Evolutionary conservation across 2,888 invertebrate genomes (phyloP).

Genomic region (Hyalella azteca): DNA sequence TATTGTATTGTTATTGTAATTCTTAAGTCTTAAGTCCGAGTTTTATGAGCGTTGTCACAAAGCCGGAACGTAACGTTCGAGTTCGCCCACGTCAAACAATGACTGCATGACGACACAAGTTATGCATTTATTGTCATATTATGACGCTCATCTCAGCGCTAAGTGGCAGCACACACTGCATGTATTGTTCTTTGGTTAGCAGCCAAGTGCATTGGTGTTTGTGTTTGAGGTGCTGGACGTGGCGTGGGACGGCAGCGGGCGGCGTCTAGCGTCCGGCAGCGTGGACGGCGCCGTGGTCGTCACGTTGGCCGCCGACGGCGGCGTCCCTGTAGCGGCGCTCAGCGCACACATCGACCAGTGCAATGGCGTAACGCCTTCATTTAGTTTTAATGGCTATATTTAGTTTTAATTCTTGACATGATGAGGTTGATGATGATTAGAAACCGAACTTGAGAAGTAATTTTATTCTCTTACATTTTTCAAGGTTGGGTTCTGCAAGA

Average conservation of each 20-base stretch:
- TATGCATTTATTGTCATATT: neutral
- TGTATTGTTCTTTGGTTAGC: neutral
- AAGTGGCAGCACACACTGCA: neutral
- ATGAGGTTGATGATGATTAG: neutral
- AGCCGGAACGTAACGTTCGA: neutral
- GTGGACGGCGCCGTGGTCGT: neutral
- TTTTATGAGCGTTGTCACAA: neutral
- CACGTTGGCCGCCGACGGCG: neutral
- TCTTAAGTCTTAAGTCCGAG: too few relatives aligned
- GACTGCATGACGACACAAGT: neutral
- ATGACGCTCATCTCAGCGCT: neutral
- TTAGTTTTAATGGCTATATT: neutral
- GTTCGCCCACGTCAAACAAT: neutral
- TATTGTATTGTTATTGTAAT: too few relatives aligned
- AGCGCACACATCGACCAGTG: neutral
- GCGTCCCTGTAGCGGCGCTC: neutral
- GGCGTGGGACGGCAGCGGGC: constrained; percentile 18
- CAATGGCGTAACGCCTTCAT: neutral
- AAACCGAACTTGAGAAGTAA: neutral
- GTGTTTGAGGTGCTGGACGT: constrained; percentile 10
- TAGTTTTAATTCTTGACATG: neutral
- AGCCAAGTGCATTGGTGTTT: neutral
- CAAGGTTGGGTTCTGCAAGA: neutral
- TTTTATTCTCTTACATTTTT: neutral
- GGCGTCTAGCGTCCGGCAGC: neutral